Evolutionary conservation across 2,888 invertebrate species (phyloP).

Genomic region (Microdon myrmicae): DNA sequence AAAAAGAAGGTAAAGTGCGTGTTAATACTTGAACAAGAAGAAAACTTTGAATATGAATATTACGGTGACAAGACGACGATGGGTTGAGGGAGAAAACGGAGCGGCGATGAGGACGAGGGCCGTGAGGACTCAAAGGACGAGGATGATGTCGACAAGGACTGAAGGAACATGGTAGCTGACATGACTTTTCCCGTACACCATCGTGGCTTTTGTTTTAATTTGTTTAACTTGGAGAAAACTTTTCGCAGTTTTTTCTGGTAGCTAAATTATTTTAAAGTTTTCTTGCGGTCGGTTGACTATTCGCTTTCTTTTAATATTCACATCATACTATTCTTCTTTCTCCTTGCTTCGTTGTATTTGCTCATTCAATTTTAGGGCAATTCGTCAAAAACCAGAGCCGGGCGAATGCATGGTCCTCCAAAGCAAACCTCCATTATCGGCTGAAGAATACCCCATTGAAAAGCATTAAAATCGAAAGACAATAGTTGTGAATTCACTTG

Average conservation of each 20-base stretch:
- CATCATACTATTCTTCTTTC: too few species aligned
- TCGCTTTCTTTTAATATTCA: constrained; percentile 32
- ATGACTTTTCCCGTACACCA: background rate
- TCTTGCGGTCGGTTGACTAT: constrained; percentile 8
- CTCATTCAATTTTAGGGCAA: too few species aligned
- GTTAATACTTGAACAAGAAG: constrained; percentile 27
- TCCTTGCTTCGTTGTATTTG: too few species aligned
- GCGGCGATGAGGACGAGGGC: background rate
- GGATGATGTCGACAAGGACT: background rate
- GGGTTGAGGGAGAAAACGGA: background rate
- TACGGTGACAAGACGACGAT: constrained; percentile 1
- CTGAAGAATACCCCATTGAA: constrained; percentile 4
- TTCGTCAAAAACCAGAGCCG: too few species aligned
- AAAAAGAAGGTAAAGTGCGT: constrained; percentile 33
- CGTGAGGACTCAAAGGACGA: background rate
- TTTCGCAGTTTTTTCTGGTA: constrained; percentile 18
- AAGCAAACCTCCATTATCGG: too few species aligned
- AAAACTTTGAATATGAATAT: constrained; percentile 36
- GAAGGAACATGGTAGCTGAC: background rate
- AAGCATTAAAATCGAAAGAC: constrained; percentile 61
- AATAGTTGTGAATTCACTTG: constrained; percentile 62
- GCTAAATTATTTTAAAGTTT: constrained; percentile 32
- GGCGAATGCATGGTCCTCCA: too few species aligned
- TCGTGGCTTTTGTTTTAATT: constrained; percentile 26
- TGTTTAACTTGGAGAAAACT: constrained; percentile 27